Conservation (phyloP, 37 sponge, comb jelly and placozoan species). For the Axinella damicornis region DNA sequence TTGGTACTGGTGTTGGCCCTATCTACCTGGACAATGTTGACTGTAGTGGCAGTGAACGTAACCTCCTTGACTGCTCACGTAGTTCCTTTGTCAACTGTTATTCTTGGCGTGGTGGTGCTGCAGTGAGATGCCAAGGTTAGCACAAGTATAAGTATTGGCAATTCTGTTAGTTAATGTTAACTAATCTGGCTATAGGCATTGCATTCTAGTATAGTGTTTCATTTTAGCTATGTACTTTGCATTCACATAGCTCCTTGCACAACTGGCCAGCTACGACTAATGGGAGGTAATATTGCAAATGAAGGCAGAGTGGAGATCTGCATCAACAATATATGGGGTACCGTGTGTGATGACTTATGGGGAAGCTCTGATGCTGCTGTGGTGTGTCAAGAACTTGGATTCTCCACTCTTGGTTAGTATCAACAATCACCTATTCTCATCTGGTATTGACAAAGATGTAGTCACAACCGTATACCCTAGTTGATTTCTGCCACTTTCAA, state of each 20-base stretch:
- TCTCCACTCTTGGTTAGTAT: not conserved
- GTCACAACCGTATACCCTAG: too few relatives aligned
- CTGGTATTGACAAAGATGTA: too few relatives aligned
- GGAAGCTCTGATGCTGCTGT: constrained; percentile 2
- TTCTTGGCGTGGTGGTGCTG: not conserved
- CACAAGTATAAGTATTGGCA: too few relatives aligned
- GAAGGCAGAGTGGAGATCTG: constrained; percentile 67
- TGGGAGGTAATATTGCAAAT: constrained; percentile 21
- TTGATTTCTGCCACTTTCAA: too few relatives aligned
- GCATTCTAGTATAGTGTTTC: too few relatives aligned
- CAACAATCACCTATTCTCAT: too few relatives aligned
- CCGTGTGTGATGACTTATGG: constrained; percentile 59
- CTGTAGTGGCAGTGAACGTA: not conserved
- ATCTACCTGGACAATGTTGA: not conserved
- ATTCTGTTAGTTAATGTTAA: too few relatives aligned
- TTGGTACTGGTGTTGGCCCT: too few relatives aligned
- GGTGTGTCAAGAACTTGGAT: constrained; percentile 4
- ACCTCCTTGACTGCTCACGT: not conserved
- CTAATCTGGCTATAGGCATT: too few relatives aligned
- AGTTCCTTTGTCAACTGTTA: not conserved
- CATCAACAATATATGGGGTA: constrained; percentile 54
- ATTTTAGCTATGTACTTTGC: too few relatives aligned
- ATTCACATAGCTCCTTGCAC: not conserved
- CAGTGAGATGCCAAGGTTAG: constrained; percentile 20
- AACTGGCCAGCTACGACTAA: constrained; percentile 30